Conservation (phyloP, 92 coral and sea anemone species). For the Actinernus sp. region DNA sequence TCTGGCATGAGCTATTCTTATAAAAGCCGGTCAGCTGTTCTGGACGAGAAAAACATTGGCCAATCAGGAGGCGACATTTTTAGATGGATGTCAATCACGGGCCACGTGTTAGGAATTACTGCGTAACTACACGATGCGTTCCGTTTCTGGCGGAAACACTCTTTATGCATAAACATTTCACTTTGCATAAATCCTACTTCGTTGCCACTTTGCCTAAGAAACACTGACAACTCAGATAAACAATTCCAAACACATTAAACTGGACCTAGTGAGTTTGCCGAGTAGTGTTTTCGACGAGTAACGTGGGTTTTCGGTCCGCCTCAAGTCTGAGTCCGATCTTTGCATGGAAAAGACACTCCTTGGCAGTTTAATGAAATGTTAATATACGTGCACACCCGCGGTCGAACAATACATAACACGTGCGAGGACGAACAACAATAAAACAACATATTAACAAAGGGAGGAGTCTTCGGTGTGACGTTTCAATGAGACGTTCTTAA, state of each 20-base stretch:
- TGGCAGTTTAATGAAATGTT: conserved; percentile 89
- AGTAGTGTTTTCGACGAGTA: too few species aligned
- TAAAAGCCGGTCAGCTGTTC: conserved; percentile 70
- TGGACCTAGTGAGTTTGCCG: conserved; percentile 7
- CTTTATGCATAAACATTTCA: conserved; percentile 81
- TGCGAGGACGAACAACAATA: conserved; percentile 96
- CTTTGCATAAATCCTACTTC: conserved; percentile 72
- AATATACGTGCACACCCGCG: conserved; percentile 83
- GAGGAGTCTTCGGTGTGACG: conserved; percentile 96
- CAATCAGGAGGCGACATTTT: conserved; percentile 74
- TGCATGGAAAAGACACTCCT: conserved; percentile 55
- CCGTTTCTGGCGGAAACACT: conserved; percentile 88
- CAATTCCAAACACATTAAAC: conserved; percentile 30
- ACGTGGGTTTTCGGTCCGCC: too few species aligned
- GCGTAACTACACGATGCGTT: conserved; percentile 89
- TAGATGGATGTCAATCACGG: conserved; percentile 91
- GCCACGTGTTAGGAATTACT: conserved; percentile 95
- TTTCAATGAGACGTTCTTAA: conserved; percentile 92
- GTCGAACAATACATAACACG: conserved; percentile 94
- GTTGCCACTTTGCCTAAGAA: conserved; percentile 61
- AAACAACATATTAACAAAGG: conserved; percentile 97
- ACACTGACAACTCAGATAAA: conserved; percentile 30
- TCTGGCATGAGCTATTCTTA: conserved; percentile 77
- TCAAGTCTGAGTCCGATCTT: too few species aligned
- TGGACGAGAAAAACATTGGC: conserved; percentile 54